A percentile compares a stretch with the other conserved stretches of the same genome.
phyloP scores from a whole-genome alignment of 2,797 vertebrate species.

The Coreius guichenoti region DNA sequence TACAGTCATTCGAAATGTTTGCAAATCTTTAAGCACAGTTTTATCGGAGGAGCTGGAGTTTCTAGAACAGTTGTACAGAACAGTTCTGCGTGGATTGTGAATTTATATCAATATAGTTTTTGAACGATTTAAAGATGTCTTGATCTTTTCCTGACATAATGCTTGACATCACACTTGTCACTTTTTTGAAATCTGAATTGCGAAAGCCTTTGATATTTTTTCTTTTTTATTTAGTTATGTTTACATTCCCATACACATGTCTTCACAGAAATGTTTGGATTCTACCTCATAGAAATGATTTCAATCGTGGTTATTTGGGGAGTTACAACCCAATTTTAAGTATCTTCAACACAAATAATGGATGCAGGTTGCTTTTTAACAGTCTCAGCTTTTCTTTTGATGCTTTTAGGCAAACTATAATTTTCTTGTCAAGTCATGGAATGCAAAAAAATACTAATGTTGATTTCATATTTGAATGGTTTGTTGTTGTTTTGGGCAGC shows the following conservation, averaged over 20 bases:
- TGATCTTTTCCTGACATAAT: not conserved
- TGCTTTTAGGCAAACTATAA: not conserved
- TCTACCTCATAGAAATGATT: constrained; percentile 62
- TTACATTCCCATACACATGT: constrained; percentile 50
- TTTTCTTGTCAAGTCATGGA: not conserved
- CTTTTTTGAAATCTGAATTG: constrained; percentile 31
- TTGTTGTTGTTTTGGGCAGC: constrained; percentile 9
- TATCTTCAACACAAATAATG: no score
- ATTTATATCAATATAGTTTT: not conserved
- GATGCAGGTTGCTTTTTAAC: not conserved
- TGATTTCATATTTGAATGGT: constrained; percentile 15
- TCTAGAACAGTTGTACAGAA: constrained; percentile 25
- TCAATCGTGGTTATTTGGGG: constrained; percentile 1
- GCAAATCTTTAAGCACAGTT: constrained; percentile 37
- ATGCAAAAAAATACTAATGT: constrained; percentile 14
- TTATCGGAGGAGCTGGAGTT: not conserved
- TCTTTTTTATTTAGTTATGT: constrained; percentile 35
- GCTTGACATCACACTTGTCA: constrained; percentile 48
- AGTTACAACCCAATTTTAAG: not conserved
- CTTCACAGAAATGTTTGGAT: constrained; percentile 55
- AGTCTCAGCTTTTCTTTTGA: constrained; percentile 3
- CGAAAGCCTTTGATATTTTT: constrained; percentile 51
- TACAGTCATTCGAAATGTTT: constrained; percentile 42
- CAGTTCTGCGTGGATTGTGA: not conserved
- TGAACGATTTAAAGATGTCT: not conserved